Evolutionary conservation across 2,888 invertebrate species (phyloP).

Genomic region (Epiperipatus broadwayi): DNA sequence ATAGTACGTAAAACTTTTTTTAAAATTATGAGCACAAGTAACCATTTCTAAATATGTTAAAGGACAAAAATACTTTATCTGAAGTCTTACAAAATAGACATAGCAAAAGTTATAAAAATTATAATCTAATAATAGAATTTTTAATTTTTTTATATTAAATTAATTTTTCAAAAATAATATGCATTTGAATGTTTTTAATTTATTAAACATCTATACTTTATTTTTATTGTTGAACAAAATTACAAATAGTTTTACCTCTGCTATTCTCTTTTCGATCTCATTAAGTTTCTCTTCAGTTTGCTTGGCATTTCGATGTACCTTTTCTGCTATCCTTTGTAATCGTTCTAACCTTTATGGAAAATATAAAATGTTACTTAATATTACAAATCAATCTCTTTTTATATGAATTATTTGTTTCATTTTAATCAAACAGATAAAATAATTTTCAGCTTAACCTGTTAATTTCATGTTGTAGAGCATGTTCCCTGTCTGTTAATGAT

Average conservation of each 20-base stretch:
- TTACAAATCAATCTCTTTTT: neutral
- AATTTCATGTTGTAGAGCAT: constrained; percentile 73
- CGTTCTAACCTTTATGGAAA: constrained; percentile 48
- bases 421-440: constrained; percentile 5
- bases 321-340: constrained; percentile 77
- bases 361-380: neutral
- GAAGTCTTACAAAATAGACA: too few species aligned
- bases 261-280: constrained; percentile 65
- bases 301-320: constrained; percentile 67
- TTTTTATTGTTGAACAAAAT: neutral
- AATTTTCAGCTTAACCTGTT: constrained; percentile 34
- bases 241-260: constrained; percentile 41
- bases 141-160: neutral
- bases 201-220: neutral
- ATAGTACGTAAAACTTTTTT: too few species aligned
- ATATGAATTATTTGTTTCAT: neutral
- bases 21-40: too few species aligned
- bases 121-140: neutral
- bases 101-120: constrained; percentile 6
- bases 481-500: constrained; percentile 74
- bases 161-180: neutral
- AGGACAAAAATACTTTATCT: too few species aligned
- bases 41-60: too few species aligned
- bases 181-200: neutral
- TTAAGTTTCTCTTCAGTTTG: constrained; percentile 67